Base-by-base conservation (phyloP, 37 sponge, comb jelly and placozoan genomes). In the Cliona cf. orientalis region DNA sequence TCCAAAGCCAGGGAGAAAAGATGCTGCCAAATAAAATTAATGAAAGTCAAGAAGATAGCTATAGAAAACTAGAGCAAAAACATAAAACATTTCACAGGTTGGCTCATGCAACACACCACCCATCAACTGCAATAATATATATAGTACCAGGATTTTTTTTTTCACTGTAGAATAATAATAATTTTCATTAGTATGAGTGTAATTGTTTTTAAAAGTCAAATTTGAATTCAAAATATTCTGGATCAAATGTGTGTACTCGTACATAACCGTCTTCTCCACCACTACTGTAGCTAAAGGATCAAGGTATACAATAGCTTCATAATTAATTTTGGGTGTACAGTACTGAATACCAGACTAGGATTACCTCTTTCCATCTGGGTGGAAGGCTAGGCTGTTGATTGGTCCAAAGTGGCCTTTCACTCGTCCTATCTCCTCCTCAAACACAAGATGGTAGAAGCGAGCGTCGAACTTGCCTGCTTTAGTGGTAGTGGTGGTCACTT, bases 351-450 rank as follows among this genome's bases (percentile, higher is more conserved):
- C n/a, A n/a, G n/a, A n/a, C n/a, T 58, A n/a, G 5, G 65, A 62
- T 25, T 32, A 99, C 97, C 95, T 94, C 85, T 88, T 96, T 3
- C 99, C 97, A 75, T 84, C 83, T n/a, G 99, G 99, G 42, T 99
- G 99, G 49, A 99, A 99, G 2, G 84, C 89, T 23, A 99, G 76
- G 36, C 80, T 86, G 72, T 99, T 99, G 61, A 99, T 99, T n/a
- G 99, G 99, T 33, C 99, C 99, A 85, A 99, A 99, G 56, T 99
- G 99, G 71, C 99, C 99, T 75, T 99, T 99, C 29, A 99, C 99
- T 55, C 99, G 61, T 9, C 99, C 99, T 31, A 99, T 99, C 79
- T 99, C 99, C 79, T 99, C 97, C 81, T 96, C 95, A 60, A 92
- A 94, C 46, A 99, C 80, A 39, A 99, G 74, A 41, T 99, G 99